phyloP scores from a whole-genome alignment of 1,140 invertebrate genomes.

The Plodia interpunctella region DNA sequence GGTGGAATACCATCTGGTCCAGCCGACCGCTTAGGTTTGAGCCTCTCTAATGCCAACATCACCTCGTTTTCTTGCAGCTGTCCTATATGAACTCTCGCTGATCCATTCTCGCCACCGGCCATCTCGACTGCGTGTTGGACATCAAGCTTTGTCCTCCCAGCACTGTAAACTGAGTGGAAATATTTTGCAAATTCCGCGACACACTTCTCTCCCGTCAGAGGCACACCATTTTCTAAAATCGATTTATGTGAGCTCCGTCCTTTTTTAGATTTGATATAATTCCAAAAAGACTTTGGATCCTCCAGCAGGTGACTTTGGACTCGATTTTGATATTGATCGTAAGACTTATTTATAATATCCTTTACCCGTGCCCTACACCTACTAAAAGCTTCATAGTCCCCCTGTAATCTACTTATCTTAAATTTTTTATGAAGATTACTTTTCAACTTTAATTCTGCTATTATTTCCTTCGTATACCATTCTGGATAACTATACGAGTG shows the following conservation, averaged over 20 bases:
- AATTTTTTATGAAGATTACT: constrained; percentile 12
- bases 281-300: no score
- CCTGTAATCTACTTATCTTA: constrained; percentile 6
- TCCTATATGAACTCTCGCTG: no score
- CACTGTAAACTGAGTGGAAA: constrained; percentile 13
- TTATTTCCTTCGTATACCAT: constrained; percentile 18
- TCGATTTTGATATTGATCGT: constrained; percentile 18
- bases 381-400: not conserved
- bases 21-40: no score
- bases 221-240: constrained; percentile 10
- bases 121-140: not conserved
- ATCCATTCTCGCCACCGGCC: no score
- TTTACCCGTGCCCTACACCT: constrained; percentile 14
- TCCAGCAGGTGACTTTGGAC: constrained; percentile 24
- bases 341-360: constrained; percentile 14
- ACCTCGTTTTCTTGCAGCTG: no score
- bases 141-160: not conserved
- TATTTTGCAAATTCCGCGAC: constrained; percentile 12
- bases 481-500: constrained; percentile 17
- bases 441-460: constrained; percentile 17
- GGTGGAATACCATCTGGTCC: no score
- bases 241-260: constrained; percentile 2
- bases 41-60: no score
- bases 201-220: constrained; percentile 9
- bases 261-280: constrained; percentile 21